Evolutionary conservation across 1,140 invertebrate genomes (phyloP), one percentile per base, ranked within the genome.

Genomic region (Nomia melanderi): DNA sequence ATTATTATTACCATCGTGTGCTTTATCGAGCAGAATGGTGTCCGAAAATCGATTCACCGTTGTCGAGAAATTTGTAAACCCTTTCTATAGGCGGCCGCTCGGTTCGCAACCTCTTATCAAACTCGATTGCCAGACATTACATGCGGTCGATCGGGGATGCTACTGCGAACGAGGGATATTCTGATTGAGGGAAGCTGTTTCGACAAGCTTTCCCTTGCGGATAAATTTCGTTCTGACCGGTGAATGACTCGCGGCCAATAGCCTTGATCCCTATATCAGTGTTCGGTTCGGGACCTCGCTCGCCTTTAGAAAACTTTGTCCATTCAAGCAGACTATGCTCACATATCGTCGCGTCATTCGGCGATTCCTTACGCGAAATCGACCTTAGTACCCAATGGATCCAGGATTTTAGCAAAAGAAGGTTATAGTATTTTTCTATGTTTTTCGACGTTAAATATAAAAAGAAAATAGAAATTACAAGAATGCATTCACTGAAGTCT

Each of bases 11-110:
- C 8, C 23, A 27, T 14, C 3, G 2, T 1, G 0, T 3, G 23
- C 11, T 50, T 27, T 57, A 57, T 54, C 50, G 50, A 39, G 31
- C 3, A 20, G 17, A 66, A 36, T 25, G 29, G 31, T 31, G 9
- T 1, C 1, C 14, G 29, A 23, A 50, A 23, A 27, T 1, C 33
- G 23, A 50, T 17, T 36, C 23, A 9, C 27, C 8, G 25, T 29
- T 23, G 39, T 25, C 39, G 5, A 76, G 65, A 39, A 59, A 76
- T 76, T 76, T 76, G 54, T 76, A 69, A 59, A 60, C 29, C 23
- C 17, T 50, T 59, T 33, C 17, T 7, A 27, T 47, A 6, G 14
- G 33, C 27, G 25, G 39, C n/a, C n/a, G 17, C 27, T 33, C 27
- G 27, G 9, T 20, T 25, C 36, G n/a, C 0, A 1, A 3, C 7